phyloP scores from a whole-genome alignment of 1,140 invertebrate genomes.

The Ceratina calcarata region DNA sequence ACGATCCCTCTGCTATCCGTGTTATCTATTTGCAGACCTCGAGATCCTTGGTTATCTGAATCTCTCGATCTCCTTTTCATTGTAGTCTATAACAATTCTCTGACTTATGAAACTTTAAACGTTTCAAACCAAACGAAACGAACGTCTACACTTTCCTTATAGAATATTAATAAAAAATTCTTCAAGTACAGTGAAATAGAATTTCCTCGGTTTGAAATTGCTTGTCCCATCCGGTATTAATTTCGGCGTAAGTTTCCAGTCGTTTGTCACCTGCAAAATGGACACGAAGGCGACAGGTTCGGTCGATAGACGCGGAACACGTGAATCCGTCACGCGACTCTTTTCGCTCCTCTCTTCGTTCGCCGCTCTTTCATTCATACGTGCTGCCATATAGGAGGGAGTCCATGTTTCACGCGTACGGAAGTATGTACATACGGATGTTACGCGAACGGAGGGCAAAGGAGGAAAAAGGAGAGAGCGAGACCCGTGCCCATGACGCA shows the following conservation, averaged over 20 bases:
- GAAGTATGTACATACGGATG: constrained; percentile 18
- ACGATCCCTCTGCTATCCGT: neutral
- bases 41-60: neutral
- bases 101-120: neutral
- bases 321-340: constrained; percentile 67
- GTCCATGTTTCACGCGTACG: constrained; percentile 10
- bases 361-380: constrained; percentile 63
- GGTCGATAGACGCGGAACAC: constrained; percentile 44
- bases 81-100: neutral
- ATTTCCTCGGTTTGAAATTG: too few species aligned
- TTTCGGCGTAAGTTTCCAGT: too few species aligned
- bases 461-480: neutral
- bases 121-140: neutral
- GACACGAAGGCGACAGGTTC: neutral
- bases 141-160: neutral
- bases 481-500: constrained; percentile 43
- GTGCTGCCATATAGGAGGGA: constrained; percentile 34
- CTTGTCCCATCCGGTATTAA: too few species aligned
- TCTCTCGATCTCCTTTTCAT: neutral
- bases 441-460: neutral
- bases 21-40: neutral
- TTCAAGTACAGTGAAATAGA: too few species aligned
- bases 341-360: constrained; percentile 57
- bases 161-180: neutral
- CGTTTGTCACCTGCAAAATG: neutral